Evolutionary conservation across 2,888 invertebrate species (phyloP).

Genomic region (Aphodius sticticus): DNA sequence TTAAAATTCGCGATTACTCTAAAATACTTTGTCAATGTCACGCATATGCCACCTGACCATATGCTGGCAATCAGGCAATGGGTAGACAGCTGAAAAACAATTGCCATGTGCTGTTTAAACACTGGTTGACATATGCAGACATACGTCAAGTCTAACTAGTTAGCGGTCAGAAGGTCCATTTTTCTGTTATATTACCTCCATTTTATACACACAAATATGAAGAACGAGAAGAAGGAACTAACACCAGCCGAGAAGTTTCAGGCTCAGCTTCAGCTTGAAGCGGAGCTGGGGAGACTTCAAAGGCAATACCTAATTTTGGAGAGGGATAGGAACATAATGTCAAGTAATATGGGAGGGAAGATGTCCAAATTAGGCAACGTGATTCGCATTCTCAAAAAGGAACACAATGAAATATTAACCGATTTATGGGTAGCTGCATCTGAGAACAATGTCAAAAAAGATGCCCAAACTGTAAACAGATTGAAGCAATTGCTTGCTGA

Average conservation of each 20-base stretch:
- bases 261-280: conserved; percentile 80
- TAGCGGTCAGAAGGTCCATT: not conserved
- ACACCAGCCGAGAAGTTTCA: conserved; percentile 71
- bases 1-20: not conserved
- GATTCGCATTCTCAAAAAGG: conserved; percentile 67
- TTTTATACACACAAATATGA: conserved; percentile 14
- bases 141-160: not conserved
- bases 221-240: conserved; percentile 49
- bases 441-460: conserved; percentile 65
- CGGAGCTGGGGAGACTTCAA: conserved; percentile 79
- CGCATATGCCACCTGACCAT: too few species aligned
- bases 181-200: conserved; percentile 6
- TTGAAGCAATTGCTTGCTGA: conserved; percentile 65
- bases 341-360: conserved; percentile 73
- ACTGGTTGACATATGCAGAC: not conserved
- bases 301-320: conserved; percentile 87
- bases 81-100: too few species aligned
- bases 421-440: conserved; percentile 70
- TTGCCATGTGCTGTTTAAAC: not conserved
- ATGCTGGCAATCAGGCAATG: too few species aligned
- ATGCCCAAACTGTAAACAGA: conserved; percentile 63
- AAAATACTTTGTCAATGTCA: too few species aligned
- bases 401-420: conserved; percentile 69
- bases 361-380: conserved; percentile 70
- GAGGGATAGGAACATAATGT: conserved; percentile 75